Conservation (phyloP, 2,797 vertebrate genomes). For the Urocyon cinereoargenteus region DNA sequence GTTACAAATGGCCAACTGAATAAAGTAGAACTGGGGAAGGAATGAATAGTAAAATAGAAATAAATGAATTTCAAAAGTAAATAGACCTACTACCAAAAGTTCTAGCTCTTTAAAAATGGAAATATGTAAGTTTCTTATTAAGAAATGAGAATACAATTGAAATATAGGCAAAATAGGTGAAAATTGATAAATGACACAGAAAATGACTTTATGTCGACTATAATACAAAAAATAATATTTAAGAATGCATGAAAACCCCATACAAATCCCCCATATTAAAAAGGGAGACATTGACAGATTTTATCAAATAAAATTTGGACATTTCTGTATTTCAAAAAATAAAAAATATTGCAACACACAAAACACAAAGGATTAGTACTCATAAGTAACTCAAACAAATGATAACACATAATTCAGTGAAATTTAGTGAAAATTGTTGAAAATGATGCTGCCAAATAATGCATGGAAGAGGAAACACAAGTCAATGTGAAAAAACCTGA, state of each 20-base stretch:
- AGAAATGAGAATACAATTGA: neutral
- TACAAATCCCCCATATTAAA: neutral
- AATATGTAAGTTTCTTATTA: neutral
- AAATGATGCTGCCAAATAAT: neutral
- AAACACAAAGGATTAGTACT: neutral
- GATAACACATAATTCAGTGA: neutral
- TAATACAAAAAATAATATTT: neutral
- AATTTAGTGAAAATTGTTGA: neutral
- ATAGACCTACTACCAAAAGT: neutral
- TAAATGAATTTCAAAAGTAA: neutral
- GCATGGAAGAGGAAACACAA: neutral
- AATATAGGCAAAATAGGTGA: neutral
- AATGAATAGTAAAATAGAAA: neutral
- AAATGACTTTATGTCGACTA: neutral
- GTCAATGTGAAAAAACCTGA: neutral
- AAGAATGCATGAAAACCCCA: neutral
- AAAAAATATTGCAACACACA: neutral
- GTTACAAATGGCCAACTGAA: neutral
- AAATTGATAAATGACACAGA: neutral
- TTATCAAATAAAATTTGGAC: neutral
- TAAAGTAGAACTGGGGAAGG: neutral
- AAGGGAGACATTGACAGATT: neutral
- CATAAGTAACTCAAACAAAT: neutral
- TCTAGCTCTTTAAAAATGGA: neutral
- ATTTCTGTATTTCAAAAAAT: neutral